Conservation (phyloP, 2,888 invertebrate genomes). For the Caenorhabditis sp. region DNA sequence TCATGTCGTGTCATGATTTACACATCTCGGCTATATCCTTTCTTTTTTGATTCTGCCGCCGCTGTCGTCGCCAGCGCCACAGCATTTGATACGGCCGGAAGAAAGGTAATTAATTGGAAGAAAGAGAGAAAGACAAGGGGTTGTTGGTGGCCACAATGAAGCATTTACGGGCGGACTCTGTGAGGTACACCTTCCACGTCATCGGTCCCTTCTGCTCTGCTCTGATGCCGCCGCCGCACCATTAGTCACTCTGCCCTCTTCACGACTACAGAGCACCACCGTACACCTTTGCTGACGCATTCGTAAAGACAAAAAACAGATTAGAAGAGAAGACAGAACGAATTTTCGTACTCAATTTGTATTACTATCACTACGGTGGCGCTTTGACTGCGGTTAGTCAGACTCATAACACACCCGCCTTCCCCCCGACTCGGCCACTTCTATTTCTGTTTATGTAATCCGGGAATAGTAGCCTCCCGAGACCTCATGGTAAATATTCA, state of each 20-base stretch:
- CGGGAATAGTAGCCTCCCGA: not conserved
- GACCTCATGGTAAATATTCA: constrained; percentile 41
- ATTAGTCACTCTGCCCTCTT: not conserved
- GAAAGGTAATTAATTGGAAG: constrained; percentile 6
- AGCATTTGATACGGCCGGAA: not conserved
- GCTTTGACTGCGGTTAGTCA: not conserved
- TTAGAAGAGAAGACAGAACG: not conserved
- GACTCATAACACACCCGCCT: not conserved
- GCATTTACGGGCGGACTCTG: not conserved
- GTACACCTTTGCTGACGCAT: not conserved
- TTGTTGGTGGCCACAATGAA: not conserved
- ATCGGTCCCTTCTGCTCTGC: not conserved
- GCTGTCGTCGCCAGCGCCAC: not conserved
- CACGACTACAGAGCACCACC: not conserved
- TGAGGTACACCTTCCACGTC: constrained; percentile 1
- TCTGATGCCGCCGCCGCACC: no score
- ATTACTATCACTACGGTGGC: not conserved
- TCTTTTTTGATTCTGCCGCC: constrained; percentile 7
- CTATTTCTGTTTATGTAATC: not conserved
- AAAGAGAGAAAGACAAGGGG: not conserved
- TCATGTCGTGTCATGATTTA: constrained; percentile 21
- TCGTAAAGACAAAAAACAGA: not conserved
- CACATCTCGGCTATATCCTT: constrained; percentile 5
- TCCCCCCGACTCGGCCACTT: not conserved
- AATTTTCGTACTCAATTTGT: not conserved